These are phyloP conservation scores for Emmelina monodactyla DNA, from an alignment of 2,888 invertebrate genomes.

Conservation along the genomic window DNA sequence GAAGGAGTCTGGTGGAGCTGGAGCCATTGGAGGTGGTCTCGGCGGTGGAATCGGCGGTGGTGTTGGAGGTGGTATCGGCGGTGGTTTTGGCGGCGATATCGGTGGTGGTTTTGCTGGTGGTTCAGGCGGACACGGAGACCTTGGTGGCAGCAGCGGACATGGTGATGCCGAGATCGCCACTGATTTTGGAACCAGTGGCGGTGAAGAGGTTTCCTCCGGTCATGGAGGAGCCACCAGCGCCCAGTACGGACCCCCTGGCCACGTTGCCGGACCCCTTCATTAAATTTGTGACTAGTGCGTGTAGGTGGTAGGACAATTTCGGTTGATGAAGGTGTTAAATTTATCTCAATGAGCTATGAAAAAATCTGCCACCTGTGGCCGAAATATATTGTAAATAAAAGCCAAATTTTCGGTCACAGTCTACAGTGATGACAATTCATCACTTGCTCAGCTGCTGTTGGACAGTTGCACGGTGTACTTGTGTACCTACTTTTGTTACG, in stretches of 20 bases:
- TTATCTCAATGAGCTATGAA: background rate
- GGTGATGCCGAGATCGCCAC: slow-evolving; percentile 34
- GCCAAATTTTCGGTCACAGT: too few relatives aligned
- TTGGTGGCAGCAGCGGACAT: slow-evolving; percentile 29
- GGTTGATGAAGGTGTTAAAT: background rate
- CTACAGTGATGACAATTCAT: too few relatives aligned
- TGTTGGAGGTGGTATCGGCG: slow-evolving; percentile 28
- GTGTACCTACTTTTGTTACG: too few relatives aligned
- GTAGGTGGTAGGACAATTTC: slow-evolving; percentile 26
- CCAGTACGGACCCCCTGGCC: slow-evolving; percentile 62
- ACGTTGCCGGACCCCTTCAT: slow-evolving; percentile 57
- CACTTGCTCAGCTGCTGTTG: too few relatives aligned
- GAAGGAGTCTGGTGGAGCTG: slow-evolving; percentile 50
- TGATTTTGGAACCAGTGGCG: slow-evolving; percentile 40
- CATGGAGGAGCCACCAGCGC: slow-evolving; percentile 48
- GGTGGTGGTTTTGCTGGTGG: slow-evolving; percentile 27
- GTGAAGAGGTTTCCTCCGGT: slow-evolving; percentile 27
- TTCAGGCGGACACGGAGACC: slow-evolving; percentile 22
- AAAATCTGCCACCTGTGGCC: too few relatives aligned
- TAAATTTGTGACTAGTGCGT: slow-evolving; percentile 31
- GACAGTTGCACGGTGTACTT: too few relatives aligned
- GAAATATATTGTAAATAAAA: too few relatives aligned
- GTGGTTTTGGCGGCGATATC: slow-evolving; percentile 26
- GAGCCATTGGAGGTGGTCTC: slow-evolving; percentile 39
- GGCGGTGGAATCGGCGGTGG: slow-evolving; percentile 40